phyloP scores from a whole-genome alignment of 2,888 invertebrate genomes.

The Byasa hedistus region DNA sequence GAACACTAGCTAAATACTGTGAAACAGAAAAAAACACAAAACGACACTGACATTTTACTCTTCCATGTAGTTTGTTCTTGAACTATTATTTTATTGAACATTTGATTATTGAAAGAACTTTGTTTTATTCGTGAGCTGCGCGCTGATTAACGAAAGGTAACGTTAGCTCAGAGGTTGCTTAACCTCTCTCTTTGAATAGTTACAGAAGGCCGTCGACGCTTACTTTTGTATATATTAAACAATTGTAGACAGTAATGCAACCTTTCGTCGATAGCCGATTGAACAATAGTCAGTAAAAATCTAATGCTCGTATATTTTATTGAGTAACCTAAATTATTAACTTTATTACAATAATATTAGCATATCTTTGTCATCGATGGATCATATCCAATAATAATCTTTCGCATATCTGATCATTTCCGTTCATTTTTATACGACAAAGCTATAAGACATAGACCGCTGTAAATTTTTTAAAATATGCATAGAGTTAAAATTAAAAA shows the following conservation, averaged over 20 bases:
- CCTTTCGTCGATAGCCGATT: conserved; percentile 11
- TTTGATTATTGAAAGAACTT: conserved; percentile 10
- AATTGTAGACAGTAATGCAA: conserved; percentile 12
- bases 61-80: conserved; percentile 13
- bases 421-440: too few species aligned
- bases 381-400: background rate
- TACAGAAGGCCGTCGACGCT: conserved; percentile 20
- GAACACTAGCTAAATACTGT: background rate
- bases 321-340: conserved; percentile 7
- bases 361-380: background rate
- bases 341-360: background rate
- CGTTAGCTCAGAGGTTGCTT: conserved; percentile 13
- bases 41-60: conserved; percentile 18
- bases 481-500: too few species aligned
- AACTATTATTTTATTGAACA: conserved; percentile 7
- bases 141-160: conserved; percentile 20
- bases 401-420: background rate
- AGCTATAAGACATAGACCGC: too few species aligned
- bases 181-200: conserved; percentile 24
- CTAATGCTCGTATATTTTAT: conserved; percentile 6
- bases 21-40: background rate
- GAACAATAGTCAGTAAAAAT: conserved; percentile 11
- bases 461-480: too few species aligned
- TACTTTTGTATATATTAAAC: conserved; percentile 17
- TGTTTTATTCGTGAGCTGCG: conserved; percentile 1